Base-by-base conservation (phyloP, 2,888 invertebrate genomes). In the Cepaea hortensis region DNA sequence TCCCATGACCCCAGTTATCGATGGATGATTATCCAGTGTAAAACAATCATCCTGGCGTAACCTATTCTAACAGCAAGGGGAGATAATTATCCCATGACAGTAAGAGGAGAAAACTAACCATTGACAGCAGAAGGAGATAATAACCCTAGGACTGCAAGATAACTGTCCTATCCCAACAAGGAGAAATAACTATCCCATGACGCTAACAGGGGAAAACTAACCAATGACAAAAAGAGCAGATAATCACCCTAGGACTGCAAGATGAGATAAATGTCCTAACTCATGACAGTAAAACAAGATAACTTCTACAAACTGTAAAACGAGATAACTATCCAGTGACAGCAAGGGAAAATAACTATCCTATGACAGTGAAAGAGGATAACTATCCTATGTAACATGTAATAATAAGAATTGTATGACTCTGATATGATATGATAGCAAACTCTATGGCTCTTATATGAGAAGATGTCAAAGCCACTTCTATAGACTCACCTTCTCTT, bases 401-500 rank as follows among this genome's bases (percentile, higher is more conserved):
- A 62, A 11, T 35, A 55, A 84, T 50, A 62, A 75, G 13, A 35
- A 50, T 11, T 80, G 18, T 35, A 5, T 61, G n/a, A 55, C 55
- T 11, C 55, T 55, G 55, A 55, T 9, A 55, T 55, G 11, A 55
- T 9, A 55, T 35, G 35, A 35, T 35, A 35, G 35, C 35, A 55
- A 55, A 55, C 11, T 55, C 55, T 55, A 11, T 55, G 11, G 55
- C 11, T 55, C 55, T 35, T 6, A 55, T 55, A 11, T 55, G 55
- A 55, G 55, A 55, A 55, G 55, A 55, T 55, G 55, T 55, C 55
- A 55, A 55, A 50, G 9, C 70, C 35, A 80, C n/a, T 23, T 48
- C 20, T 61, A 3, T n/a, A 70, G n/a, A n/a, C 18, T 81, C n/a
- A 84, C 65, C 85, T 76, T 61, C 88, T 86, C 61, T 85, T 77